These are phyloP conservation scores for Penaeus japonicus DNA, from an alignment of 1,140 invertebrate genomes.

Conservation along the genomic window DNA sequence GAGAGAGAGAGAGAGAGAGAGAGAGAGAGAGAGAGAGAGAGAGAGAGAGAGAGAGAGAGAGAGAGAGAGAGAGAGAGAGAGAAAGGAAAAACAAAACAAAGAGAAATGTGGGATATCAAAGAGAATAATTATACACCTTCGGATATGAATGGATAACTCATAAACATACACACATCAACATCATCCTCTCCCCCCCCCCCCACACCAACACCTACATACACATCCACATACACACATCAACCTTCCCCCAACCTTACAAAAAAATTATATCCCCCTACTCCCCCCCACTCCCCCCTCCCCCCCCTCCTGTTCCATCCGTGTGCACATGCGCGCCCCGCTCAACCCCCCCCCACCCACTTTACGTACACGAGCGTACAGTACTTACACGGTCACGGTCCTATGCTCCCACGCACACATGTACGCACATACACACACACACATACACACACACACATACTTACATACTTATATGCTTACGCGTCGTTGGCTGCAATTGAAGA, in stretches of 20 bases:
- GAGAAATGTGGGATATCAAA: neutral
- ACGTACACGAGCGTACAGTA: neutral
- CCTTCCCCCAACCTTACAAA: too few relatives aligned
- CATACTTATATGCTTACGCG: too few relatives aligned
- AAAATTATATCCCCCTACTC: neutral
- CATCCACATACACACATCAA: neutral
- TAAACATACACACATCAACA: slow-evolving; percentile 32
- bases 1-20: neutral
- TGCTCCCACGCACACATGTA: neutral
- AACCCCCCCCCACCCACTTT: neutral
- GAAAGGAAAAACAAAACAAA: neutral
- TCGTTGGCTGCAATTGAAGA: too few relatives aligned
- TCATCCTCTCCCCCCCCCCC: slow-evolving; percentile 6
- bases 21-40: too few relatives aligned
- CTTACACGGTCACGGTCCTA: neutral
- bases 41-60: too few relatives aligned
- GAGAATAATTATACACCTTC: too few relatives aligned
- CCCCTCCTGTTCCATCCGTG: neutral
- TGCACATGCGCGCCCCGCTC: neutral
- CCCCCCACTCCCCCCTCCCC: neutral
- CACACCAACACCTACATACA: neutral
- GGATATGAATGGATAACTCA: neutral
- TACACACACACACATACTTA: neutral
- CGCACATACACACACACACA: neutral
- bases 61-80: neutral